phyloP scores from a whole-genome alignment of 2,797 vertebrate species.

The Coregonus sp. region DNA sequence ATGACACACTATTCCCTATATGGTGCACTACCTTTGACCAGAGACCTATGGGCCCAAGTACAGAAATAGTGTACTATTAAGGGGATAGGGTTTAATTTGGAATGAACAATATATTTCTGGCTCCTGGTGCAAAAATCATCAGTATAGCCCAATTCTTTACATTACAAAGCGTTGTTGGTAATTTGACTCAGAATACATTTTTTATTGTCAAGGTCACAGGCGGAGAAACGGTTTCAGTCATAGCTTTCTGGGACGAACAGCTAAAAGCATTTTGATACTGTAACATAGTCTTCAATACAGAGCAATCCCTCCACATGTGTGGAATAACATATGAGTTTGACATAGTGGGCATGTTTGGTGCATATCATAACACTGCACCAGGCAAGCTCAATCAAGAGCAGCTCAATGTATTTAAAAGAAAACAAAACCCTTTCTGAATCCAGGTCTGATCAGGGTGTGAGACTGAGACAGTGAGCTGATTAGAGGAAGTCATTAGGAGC shows the following conservation, averaged over 20 bases:
- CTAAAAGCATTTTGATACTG: neutral
- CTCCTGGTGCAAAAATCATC: neutral
- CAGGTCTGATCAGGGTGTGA: neutral
- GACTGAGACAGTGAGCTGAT: neutral
- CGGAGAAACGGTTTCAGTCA: neutral
- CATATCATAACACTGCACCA: no score
- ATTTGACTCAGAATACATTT: neutral
- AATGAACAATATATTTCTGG: neutral
- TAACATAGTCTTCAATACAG: neutral
- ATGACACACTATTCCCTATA: no score
- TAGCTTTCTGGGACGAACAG: neutral
- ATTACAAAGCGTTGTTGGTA: neutral
- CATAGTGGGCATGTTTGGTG: no score
- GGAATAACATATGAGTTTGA: no score
- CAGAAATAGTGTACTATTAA: no score
- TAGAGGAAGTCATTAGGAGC: neutral
- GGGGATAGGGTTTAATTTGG: no score
- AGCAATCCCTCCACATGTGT: neutral
- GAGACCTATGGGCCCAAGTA: no score
- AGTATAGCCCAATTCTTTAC: neutral
- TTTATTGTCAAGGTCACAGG: neutral
- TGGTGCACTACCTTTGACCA: no score
- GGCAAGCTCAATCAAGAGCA: neutral
- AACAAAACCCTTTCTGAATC: neutral
- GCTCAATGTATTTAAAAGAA: neutral